Evolutionary conservation across 1,140 invertebrate species (phyloP), one percentile per base, ranked within the genome.

Genomic region (Coelopa frigida): DNA sequence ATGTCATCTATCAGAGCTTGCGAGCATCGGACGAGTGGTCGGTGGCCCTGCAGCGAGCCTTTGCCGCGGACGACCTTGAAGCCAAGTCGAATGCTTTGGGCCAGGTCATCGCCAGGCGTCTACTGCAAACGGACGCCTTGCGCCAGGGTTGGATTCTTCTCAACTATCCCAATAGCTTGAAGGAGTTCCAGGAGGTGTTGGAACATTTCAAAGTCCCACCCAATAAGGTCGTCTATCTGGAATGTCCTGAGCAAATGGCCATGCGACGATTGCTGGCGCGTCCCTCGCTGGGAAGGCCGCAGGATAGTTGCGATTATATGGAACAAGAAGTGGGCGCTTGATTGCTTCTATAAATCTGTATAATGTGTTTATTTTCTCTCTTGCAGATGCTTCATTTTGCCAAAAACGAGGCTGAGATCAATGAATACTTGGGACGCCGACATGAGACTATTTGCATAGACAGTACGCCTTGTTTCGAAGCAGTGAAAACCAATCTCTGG

Each of bases 381-480:
- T 44, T 33, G 10, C 57, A 67, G 54, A 64, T 67, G 63, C 45
- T 46, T 4, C 59, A 61, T 49, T 67, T 54, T 31, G 31, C 53
- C 50, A 21, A 56, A 51, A 21, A 65, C 50, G 10, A 58, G 55
- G 5, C 36, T 42, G 5, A 36, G 20, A 6, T 67, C 7, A 55
- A 57, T 4, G 11, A 45, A 21, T 67, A 67, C 35, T 59, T 67
- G 2, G 52, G 51, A 14, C 54, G 53, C 36, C 56, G 60, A 0
- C 57, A 65, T 3, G 63, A 67, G 27, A 59, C 59, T 22, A 15
- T 68, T 37, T 60, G 57, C n/a, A 51, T 67, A 37, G 50, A 67
- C 51, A 59, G 57, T 26, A 35, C 50, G 3, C 51, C 31, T n/a
- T 56, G 56, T 17, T 60, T 61, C n/a, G 59, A 68, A 44, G 40